Percentiles rank a stretch among this genome's conserved stretches.
Evolutionary conservation across 2,113 vertebrate genomes (phyloP).

Genomic region (Tachysurus fulvidraco): DNA sequence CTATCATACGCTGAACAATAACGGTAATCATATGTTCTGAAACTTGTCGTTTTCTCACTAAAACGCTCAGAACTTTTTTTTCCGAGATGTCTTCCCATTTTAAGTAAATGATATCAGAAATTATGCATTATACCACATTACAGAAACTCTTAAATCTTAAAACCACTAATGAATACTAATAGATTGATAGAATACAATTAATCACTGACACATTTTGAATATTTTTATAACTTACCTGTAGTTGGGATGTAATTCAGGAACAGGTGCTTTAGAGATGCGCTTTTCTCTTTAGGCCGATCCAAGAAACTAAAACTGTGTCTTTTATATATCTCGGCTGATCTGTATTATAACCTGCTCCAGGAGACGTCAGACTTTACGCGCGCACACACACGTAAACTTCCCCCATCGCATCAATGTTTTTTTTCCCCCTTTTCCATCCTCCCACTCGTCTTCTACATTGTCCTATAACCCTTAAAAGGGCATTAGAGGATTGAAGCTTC

Average conservation of each 20-base stretch:
- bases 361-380: constrained; percentile 27
- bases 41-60: not conserved
- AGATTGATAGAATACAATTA: not conserved
- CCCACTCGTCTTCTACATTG: constrained; percentile 26
- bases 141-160: not conserved
- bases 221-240: constrained; percentile 36
- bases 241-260: constrained; percentile 24
- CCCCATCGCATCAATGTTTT: constrained; percentile 6
- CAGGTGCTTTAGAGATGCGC: constrained; percentile 12
- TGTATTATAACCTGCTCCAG: constrained; percentile 35
- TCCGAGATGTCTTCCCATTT: not conserved
- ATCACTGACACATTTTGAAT: not conserved
- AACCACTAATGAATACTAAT: not conserved
- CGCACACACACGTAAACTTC: constrained; percentile 11
- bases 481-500: not conserved
- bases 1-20: too few species aligned
- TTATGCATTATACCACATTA: not conserved
- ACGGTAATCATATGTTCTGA: not conserved
- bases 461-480: constrained; percentile 16
- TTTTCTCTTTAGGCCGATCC: constrained; percentile 29
- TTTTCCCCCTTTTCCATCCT: constrained; percentile 16
- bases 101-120: not conserved
- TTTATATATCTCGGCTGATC: constrained; percentile 54
- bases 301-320: constrained; percentile 11
- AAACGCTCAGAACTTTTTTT: not conserved